Evolutionary conservation across 2,113 vertebrate genomes (phyloP).

Genomic region (Cisticola juncidis): DNA sequence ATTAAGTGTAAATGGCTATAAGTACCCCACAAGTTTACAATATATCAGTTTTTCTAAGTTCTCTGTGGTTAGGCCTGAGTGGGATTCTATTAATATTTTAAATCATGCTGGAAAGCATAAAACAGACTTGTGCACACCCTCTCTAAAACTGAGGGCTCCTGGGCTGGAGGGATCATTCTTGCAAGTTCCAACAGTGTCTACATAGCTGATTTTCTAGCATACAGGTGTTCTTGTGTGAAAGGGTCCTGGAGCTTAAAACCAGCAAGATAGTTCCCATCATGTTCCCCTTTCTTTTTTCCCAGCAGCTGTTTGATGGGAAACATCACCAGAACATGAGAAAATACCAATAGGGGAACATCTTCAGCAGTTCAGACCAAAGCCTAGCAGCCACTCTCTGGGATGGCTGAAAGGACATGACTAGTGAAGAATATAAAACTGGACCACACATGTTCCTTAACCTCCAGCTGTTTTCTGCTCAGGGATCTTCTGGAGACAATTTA

Average conservation of each 20-base stretch:
- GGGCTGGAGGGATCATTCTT: background rate
- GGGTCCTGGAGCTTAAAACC: background rate
- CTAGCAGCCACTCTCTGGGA: accelerated
- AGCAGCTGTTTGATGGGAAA: background rate
- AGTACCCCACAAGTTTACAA: background rate
- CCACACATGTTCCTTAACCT: background rate
- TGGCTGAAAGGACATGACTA: background rate
- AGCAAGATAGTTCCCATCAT: background rate
- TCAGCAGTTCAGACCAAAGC: background rate
- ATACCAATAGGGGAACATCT: background rate
- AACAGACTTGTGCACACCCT: background rate
- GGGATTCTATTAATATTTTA: background rate
- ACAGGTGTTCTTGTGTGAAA: background rate
- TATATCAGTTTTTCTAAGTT: background rate
- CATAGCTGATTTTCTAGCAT: background rate
- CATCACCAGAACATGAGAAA: background rate
- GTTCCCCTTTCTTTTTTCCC: background rate
- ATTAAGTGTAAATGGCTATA: background rate
- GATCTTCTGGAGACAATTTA: background rate
- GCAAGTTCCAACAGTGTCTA: background rate
- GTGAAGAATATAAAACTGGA: background rate
- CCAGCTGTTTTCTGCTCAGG: background rate
- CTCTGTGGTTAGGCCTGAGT: background rate
- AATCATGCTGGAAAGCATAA: background rate
- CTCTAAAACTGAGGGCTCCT: background rate